Percentiles rank a stretch among this genome's conserved stretches.
Evolutionary conservation across 2,113 vertebrate species (phyloP).

Genomic region (Globicephala melas): DNA sequence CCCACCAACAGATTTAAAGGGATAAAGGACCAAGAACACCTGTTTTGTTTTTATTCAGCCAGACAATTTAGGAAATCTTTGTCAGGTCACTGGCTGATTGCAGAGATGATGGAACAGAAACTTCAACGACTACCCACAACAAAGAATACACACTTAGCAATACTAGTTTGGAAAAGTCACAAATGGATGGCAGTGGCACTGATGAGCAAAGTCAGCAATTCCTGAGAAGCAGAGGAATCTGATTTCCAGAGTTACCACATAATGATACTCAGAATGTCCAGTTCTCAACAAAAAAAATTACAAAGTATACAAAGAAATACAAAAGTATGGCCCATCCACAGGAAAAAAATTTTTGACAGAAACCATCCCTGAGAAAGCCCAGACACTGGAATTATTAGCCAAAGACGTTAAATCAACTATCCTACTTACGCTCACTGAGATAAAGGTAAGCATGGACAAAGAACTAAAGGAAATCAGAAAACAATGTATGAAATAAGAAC

Average conservation of each 20-base stretch:
- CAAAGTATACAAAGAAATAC: not conserved
- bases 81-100: not conserved
- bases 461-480: not conserved
- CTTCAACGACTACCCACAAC: not conserved
- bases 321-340: not conserved
- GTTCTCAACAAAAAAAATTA: not conserved
- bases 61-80: not conserved
- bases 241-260: not conserved
- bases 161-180: not conserved
- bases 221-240: not conserved
- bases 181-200: not conserved
- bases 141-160: not conserved
- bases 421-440: not conserved
- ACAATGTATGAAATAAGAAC: not conserved
- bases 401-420: conserved; percentile 2
- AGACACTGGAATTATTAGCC: not conserved
- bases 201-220: not conserved
- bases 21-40: not conserved
- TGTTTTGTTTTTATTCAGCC: not conserved
- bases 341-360: not conserved
- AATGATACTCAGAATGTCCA: not conserved
- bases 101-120: not conserved
- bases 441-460: not conserved
- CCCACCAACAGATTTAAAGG: not conserved
- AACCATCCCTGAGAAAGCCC: not conserved